phyloP scores from a whole-genome alignment of 2,113 vertebrate genomes.

The Dicrurus megarhynchus region DNA sequence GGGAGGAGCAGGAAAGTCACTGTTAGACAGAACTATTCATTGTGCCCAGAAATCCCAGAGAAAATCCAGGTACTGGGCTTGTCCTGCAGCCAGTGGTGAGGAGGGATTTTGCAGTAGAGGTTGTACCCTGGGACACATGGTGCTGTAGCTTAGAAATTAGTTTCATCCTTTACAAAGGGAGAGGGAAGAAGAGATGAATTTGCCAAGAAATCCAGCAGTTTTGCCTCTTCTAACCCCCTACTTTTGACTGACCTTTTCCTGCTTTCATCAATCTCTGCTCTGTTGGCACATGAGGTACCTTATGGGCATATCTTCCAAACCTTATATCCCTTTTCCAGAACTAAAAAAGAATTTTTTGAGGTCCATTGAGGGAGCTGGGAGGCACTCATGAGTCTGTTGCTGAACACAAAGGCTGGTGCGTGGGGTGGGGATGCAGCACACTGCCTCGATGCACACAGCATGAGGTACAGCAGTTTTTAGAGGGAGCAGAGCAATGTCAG shows the following conservation, averaged over 20 bases:
- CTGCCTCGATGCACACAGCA: accelerated
- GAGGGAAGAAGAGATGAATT: neutral
- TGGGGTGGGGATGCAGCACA: accelerated
- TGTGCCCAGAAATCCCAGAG: neutral
- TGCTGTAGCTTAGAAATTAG: neutral
- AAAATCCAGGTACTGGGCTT: neutral
- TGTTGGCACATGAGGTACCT: neutral
- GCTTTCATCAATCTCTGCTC: neutral
- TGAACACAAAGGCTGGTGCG: accelerated
- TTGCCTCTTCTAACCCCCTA: neutral
- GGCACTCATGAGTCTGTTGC: neutral
- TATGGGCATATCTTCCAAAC: neutral
- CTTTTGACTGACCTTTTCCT: neutral
- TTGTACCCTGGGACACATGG: accelerated
- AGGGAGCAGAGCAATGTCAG: neutral
- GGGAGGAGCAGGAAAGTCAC: neutral
- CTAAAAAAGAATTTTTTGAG: neutral
- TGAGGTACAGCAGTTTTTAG: neutral
- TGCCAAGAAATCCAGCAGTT: neutral
- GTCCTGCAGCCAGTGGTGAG: neutral
- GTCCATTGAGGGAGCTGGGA: neutral
- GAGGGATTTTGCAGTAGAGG: neutral
- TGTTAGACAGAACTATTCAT: neutral
- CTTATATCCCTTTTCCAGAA: neutral
- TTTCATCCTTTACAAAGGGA: neutral